phyloP scores from a whole-genome alignment of 1,140 invertebrate genomes.

The Limonius californicus region DNA sequence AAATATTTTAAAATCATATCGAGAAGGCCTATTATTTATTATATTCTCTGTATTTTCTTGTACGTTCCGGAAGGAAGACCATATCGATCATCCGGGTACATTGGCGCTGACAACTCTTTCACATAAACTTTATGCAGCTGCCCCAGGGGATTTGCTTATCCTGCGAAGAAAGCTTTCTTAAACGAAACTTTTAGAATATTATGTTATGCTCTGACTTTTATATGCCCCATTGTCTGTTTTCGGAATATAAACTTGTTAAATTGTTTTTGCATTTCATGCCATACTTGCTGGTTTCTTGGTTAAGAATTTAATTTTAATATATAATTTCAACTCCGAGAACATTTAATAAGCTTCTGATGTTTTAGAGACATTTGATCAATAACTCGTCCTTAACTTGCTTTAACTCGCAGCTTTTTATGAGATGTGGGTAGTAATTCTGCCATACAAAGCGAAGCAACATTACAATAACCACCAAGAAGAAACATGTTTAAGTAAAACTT shows the following conservation, averaged over 20 bases:
- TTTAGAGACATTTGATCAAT: too few species aligned
- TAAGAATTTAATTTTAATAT: too few species aligned
- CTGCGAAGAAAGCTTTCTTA: constrained; percentile 34
- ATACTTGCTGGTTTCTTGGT: too few species aligned
- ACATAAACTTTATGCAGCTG: constrained; percentile 38
- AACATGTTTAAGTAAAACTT: too few species aligned
- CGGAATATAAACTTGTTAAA: constrained; percentile 24
- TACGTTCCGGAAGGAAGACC: constrained; percentile 17
- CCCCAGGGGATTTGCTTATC: constrained; percentile 38
- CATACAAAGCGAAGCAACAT: too few species aligned
- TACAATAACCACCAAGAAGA: too few species aligned
- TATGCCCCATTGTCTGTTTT: constrained; percentile 30
- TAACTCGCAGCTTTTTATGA: not conserved
- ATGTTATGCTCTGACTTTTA: constrained; percentile 36
- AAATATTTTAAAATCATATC: too few species aligned
- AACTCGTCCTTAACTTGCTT: not conserved
- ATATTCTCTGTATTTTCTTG: not conserved
- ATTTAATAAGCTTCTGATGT: too few species aligned
- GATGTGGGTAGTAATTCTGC: too few species aligned
- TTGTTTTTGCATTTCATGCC: not conserved
- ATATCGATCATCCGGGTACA: constrained; percentile 39
- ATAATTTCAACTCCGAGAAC: too few species aligned
- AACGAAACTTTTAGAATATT: constrained; percentile 40
- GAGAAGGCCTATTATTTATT: not conserved
- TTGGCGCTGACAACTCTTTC: constrained; percentile 44